These are phyloP conservation scores for Ptychochromis oligacanthus DNA, from an alignment of 2,113 vertebrate species.

Conservation along the genomic window DNA sequence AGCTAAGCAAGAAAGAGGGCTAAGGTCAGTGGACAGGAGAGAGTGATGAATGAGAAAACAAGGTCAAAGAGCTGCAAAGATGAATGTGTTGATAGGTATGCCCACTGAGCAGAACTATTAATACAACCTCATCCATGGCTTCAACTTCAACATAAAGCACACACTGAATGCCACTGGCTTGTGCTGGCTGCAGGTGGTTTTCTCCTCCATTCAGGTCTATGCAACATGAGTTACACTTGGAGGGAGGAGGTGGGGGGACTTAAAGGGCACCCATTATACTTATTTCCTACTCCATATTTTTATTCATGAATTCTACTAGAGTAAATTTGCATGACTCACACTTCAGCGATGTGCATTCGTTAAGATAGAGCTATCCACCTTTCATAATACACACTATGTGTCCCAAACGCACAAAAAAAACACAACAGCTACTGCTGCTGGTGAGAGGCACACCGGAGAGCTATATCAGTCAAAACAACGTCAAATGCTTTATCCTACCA, in stretches of 20 bases:
- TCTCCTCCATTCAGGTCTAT: conserved; percentile 56
- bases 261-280: background rate
- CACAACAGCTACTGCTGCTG: background rate
- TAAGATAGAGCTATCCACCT: background rate
- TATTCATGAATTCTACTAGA: background rate
- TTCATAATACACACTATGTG: background rate
- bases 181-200: conserved; percentile 45
- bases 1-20: background rate
- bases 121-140: conserved; percentile 42
- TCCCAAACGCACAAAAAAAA: too few relatives aligned
- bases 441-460: background rate
- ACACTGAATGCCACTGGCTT: conserved; percentile 12
- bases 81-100: conserved; percentile 57
- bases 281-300: background rate
- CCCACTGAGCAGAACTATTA: conserved; percentile 60
- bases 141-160: conserved; percentile 26
- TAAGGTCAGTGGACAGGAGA: conserved; percentile 9
- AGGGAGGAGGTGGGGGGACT: background rate
- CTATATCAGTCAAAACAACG: background rate
- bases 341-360: background rate
- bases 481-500: background rate
- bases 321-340: conserved; percentile 1
- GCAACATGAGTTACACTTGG: conserved; percentile 45
- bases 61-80: conserved; percentile 55
- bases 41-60: conserved; percentile 56